Evolutionary conservation across 2,888 invertebrate species (phyloP).

Genomic region (Anagyrus pseudococci): DNA sequence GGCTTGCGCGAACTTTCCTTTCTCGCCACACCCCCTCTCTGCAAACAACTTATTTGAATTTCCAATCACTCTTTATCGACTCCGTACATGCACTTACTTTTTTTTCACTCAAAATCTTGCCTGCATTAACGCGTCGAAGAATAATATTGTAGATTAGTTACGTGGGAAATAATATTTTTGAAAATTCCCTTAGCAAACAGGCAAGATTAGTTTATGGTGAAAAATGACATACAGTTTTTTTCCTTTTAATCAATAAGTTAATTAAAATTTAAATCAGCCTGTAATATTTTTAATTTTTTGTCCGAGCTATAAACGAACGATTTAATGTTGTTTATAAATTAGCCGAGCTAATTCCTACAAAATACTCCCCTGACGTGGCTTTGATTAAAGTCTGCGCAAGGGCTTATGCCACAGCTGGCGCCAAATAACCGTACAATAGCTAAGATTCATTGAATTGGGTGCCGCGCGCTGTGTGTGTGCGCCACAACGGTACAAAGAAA

Average conservation of each 20-base stretch:
- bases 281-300: not conserved
- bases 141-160: not conserved
- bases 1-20: too few species aligned
- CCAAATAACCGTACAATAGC: conserved; percentile 12
- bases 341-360: conserved; percentile 48
- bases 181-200: too few species aligned
- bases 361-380: conserved; percentile 45
- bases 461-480: too few species aligned
- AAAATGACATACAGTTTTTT: too few species aligned
- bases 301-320: conserved; percentile 8
- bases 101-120: not conserved
- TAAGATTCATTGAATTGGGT: conserved; percentile 13
- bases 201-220: too few species aligned
- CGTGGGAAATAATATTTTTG: too few species aligned
- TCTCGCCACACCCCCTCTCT: conserved; percentile 14
- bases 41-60: not conserved
- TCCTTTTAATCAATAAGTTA: too few species aligned
- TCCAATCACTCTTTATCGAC: conserved; percentile 2
- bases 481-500: too few species aligned
- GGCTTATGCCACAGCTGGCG: conserved; percentile 41
- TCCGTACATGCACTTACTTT: not conserved
- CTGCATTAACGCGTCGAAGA: too few species aligned
- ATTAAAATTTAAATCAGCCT: too few species aligned
- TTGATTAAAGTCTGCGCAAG: conserved; percentile 50
- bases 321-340: conserved; percentile 50